phyloP scores from a whole-genome alignment of 2,888 invertebrate species.

The Pilophorus perplexus region DNA sequence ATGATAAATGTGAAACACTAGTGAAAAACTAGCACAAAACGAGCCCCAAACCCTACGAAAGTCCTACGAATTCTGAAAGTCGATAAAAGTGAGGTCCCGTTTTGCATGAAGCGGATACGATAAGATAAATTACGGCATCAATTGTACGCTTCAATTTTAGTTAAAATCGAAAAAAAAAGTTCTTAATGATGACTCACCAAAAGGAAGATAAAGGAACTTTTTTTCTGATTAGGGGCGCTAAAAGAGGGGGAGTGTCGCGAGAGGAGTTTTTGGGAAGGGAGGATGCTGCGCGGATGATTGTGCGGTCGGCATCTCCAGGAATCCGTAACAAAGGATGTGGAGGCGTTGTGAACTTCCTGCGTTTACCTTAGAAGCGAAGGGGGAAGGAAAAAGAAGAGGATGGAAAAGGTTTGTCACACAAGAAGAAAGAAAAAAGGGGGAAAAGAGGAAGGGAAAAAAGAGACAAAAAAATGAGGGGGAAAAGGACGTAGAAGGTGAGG shows the following conservation, averaged over 20 bases:
- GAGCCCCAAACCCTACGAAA: too few relatives aligned
- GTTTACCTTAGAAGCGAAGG: conserved; percentile 29
- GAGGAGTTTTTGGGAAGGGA: neutral
- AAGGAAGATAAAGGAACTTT: neutral
- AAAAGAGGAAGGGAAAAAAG: conserved; percentile 10
- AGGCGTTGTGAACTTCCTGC: conserved; percentile 39
- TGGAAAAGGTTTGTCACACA: conserved; percentile 27
- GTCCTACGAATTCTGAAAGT: too few relatives aligned
- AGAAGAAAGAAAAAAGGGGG: conserved; percentile 2
- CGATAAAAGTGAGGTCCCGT: too few relatives aligned
- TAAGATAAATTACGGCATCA: too few relatives aligned
- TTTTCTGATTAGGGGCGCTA: neutral
- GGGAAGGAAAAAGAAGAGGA: neutral
- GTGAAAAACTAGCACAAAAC: too few relatives aligned
- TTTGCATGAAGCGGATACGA: too few relatives aligned
- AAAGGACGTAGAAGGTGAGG: conserved; percentile 11
- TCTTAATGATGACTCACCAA: neutral
- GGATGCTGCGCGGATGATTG: conserved; percentile 22
- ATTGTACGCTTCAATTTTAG: too few relatives aligned
- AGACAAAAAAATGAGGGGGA: neutral
- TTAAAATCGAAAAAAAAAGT: neutral
- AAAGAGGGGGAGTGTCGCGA: neutral
- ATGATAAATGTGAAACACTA: too few relatives aligned
- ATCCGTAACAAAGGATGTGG: conserved; percentile 42
- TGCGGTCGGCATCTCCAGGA: conserved; percentile 36